A percentile compares a stretch with the other conserved stretches of the same genome.
Evolutionary conservation across 2,888 invertebrate species (phyloP).

Genomic region (Physocephala rufipes): DNA sequence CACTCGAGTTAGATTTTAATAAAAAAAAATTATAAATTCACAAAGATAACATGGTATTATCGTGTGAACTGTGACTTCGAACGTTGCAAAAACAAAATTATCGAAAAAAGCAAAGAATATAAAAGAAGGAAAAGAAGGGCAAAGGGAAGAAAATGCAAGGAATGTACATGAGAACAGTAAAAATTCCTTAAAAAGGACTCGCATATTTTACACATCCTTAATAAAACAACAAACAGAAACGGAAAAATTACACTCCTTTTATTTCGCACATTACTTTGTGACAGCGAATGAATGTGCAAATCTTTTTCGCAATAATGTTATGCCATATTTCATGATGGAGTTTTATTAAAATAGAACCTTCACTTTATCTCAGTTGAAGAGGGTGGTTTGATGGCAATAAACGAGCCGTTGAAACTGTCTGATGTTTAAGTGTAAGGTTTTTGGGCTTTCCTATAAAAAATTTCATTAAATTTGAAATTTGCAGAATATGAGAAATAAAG

Average conservation of each 20-base stretch:
- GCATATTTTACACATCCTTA: background rate
- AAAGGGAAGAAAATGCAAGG: background rate
- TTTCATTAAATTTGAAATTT: too few relatives aligned
- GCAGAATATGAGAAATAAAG: too few relatives aligned
- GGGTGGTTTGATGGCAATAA: too few relatives aligned
- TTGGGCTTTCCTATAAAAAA: too few relatives aligned
- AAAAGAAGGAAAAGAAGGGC: background rate
- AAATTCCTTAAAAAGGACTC: background rate
- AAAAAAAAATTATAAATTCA: background rate
- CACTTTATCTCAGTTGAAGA: background rate
- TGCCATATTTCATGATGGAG: constrained; percentile 25
- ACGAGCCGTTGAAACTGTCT: too few relatives aligned
- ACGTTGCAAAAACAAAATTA: too few relatives aligned
- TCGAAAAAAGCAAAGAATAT: background rate
- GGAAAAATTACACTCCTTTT: background rate
- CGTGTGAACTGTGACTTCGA: background rate
- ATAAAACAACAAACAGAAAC: background rate
- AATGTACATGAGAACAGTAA: background rate
- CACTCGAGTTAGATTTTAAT: background rate
- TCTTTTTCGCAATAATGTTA: constrained; percentile 22
- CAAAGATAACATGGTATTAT: background rate
- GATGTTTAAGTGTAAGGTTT: too few relatives aligned
- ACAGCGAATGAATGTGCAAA: constrained; percentile 21
- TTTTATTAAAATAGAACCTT: constrained; percentile 18
- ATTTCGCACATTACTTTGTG: background rate